Evolutionary conservation across 2,888 invertebrate genomes (phyloP).

Genomic region (Drosophila kokeensis): DNA sequence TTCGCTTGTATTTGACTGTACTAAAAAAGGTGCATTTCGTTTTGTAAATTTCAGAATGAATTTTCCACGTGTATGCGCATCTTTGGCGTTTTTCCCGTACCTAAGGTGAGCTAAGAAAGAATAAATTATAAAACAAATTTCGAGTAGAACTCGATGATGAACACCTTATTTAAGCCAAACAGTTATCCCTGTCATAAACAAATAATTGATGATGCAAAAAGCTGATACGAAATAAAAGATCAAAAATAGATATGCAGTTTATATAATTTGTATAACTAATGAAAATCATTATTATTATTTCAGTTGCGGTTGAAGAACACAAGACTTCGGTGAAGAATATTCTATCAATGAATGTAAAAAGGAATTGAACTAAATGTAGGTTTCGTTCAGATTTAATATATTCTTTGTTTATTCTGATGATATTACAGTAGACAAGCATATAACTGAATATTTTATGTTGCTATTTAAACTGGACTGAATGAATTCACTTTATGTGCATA

Average conservation of each 20-base stretch:
- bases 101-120: conserved; percentile 20
- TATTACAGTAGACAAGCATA: conserved; percentile 54
- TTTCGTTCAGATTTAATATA: background rate
- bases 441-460: conserved; percentile 58
- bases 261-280: background rate
- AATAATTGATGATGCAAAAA: conserved; percentile 60
- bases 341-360: background rate
- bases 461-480: conserved; percentile 30
- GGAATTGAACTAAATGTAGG: conserved; percentile 9
- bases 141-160: conserved; percentile 43
- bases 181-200: conserved; percentile 69
- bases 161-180: conserved; percentile 56
- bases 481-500: background rate
- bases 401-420: conserved; percentile 32
- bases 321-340: background rate
- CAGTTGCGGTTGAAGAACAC: background rate
- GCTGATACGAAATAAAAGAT: conserved; percentile 28
- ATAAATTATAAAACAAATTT: too few relatives aligned
- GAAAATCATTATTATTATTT: conserved; percentile 1
- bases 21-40: background rate
- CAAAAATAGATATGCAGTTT: background rate
- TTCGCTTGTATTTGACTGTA: background rate
- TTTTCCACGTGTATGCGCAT: conserved; percentile 11
- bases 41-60: conserved; percentile 15
- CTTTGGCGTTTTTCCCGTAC: too few relatives aligned